Percentiles rank a stretch among this genome's conserved stretches.
phyloP scores from a whole-genome alignment of 2,888 invertebrate species.

The Pheosia gnoma region DNA sequence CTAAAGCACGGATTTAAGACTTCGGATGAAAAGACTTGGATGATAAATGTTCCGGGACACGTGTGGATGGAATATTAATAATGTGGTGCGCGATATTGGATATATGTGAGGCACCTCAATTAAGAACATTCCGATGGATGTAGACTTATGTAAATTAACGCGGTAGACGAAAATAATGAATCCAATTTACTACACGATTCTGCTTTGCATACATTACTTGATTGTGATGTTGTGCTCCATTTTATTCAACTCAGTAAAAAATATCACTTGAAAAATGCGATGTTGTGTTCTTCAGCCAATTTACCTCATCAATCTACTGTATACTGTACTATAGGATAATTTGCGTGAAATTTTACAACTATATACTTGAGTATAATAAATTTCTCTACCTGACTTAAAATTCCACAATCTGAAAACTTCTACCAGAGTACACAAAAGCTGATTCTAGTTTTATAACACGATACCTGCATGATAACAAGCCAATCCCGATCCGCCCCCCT shows the following conservation, averaged over 20 bases:
- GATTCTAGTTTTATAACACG: slow-evolving; percentile 22
- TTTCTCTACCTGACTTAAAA: background rate
- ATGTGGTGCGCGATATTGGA: background rate
- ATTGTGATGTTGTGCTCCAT: too few species aligned
- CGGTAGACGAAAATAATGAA: too few species aligned
- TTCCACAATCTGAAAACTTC: background rate
- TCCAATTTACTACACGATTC: too few species aligned
- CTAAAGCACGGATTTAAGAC: slow-evolving; percentile 35
- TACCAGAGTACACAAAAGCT: slow-evolving; percentile 12
- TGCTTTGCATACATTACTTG: too few species aligned
- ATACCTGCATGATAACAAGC: slow-evolving; percentile 37
- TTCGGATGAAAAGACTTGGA: slow-evolving; percentile 18
- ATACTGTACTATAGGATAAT: too few species aligned
- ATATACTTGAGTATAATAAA: background rate
- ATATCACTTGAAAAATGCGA: too few species aligned
- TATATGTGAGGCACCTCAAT: too few species aligned
- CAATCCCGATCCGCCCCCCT: slow-evolving; percentile 19
- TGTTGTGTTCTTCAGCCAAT: background rate
- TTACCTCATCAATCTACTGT: background rate
- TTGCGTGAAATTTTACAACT: too few species aligned
- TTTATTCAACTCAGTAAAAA: too few species aligned
- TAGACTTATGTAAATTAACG: too few species aligned
- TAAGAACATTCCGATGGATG: too few species aligned
- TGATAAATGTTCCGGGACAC: slow-evolving; percentile 11
- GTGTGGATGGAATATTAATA: background rate